Conservation (phyloP, 2,888 invertebrate genomes). For the Operophtera brumata region DNA sequence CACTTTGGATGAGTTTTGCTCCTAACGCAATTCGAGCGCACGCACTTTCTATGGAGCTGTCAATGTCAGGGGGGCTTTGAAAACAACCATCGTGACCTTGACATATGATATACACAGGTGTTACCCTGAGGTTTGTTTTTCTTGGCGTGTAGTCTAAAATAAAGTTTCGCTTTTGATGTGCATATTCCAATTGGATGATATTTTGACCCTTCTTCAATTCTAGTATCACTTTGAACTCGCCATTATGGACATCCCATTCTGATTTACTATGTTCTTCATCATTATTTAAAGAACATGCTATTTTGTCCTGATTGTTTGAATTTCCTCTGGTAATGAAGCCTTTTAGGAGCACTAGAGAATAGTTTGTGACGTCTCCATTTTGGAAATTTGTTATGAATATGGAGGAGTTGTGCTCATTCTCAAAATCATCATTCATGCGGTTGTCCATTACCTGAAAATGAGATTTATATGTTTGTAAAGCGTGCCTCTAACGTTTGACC, state of each 20-base stretch:
- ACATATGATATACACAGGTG: constrained; percentile 92
- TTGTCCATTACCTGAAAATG: constrained; percentile 79
- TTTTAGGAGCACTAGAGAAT: constrained; percentile 82
- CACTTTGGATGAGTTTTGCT: constrained; percentile 89
- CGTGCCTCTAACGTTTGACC: constrained; percentile 41
- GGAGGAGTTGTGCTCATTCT: constrained; percentile 68
- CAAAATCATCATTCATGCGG: constrained; percentile 65
- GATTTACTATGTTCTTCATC: constrained; percentile 63
- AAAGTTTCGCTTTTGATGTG: constrained; percentile 67
- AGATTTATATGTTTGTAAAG: constrained; percentile 39
- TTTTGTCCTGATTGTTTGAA: constrained; percentile 65
- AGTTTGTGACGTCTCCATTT: constrained; percentile 81
- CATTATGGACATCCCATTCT: constrained; percentile 83
- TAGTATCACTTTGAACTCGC: constrained; percentile 85
- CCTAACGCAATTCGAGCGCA: constrained; percentile 88
- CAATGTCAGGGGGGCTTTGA: constrained; percentile 83
- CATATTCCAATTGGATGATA: constrained; percentile 81
- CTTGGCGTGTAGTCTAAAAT: constrained; percentile 80
- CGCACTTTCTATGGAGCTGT: constrained; percentile 86
- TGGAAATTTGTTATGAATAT: constrained; percentile 81
- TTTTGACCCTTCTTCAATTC: constrained; percentile 84
- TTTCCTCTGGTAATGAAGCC: constrained; percentile 78
- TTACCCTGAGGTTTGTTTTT: constrained; percentile 82
- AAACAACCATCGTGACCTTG: constrained; percentile 89
- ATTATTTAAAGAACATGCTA: constrained; percentile 65